These are phyloP conservation scores for Prinia subflava DNA, from an alignment of 2,113 vertebrate species.

Conservation along the genomic window DNA sequence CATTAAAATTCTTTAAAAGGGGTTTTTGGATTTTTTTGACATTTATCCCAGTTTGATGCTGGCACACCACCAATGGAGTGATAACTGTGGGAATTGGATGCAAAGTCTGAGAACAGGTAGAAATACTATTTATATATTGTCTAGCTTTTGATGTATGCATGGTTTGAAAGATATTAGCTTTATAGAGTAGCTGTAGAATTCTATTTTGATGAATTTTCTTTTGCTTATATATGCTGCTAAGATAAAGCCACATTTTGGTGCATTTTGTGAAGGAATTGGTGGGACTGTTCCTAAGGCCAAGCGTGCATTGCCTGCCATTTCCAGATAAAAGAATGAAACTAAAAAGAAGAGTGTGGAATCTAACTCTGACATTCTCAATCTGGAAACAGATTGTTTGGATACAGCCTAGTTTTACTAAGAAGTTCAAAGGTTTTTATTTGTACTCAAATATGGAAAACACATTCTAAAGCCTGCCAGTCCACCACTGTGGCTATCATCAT, in stretches of 20 bases:
- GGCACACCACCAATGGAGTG: not conserved
- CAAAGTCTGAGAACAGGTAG: not conserved
- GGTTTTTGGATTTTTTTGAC: not conserved
- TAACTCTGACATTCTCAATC: not conserved
- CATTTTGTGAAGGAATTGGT: not conserved
- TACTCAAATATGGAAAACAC: not conserved
- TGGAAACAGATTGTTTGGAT: not conserved
- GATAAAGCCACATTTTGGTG: not conserved
- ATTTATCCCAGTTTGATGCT: not conserved
- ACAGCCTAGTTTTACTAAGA: not conserved
- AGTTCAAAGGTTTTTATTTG: not conserved
- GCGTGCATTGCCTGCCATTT: not conserved
- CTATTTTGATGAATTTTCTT: not conserved
- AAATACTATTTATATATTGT: not conserved
- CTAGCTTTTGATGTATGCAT: not conserved
- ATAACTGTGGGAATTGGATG: not conserved
- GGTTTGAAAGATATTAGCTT: not conserved
- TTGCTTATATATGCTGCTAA: not conserved
- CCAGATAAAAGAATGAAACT: not conserved
- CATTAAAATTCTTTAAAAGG: not conserved
- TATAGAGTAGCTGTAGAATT: not conserved
- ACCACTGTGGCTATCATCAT: accelerated
- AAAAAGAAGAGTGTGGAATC: not conserved
- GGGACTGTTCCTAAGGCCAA: not conserved
- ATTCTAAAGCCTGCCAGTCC: not conserved